Base-by-base conservation (phyloP, 2,797 vertebrate species). In the Chiroxiphia lanceolata region DNA sequence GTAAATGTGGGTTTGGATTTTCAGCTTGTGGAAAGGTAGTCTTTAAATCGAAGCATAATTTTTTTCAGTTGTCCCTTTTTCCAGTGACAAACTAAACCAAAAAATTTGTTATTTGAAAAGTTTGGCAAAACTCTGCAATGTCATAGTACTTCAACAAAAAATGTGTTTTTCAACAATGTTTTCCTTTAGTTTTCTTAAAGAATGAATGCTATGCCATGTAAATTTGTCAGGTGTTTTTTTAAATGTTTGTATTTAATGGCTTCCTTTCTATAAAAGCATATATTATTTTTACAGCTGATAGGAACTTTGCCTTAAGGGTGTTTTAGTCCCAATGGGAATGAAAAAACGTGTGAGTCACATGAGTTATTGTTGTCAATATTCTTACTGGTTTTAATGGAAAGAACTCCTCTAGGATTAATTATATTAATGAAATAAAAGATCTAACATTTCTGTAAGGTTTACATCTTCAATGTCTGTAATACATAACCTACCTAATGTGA, bases 211-310 rank as follows among this genome's bases (percentile, higher is more conserved):
- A 40, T 63, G 29, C 15, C 23, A 67, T n/a, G 67, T 60, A 81
- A 61, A 91, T 82, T 87, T 88, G n/a, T 92, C 83, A 74, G 48
- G 53, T 92, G 60, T 68, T 90, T 90, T 90, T n/a, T 87, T 60
- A 94, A 93, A 89, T 87, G 29, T 68, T 61, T 81, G 8, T 80
- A 44, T 83, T 94, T 90, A 90, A 71, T 31, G 33, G 20, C 22
- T 89, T 94, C 17, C 29, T 87, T 94, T 87, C 59, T 47, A 40
- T 65, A 80, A 89, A 87, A 70, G 5, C 38, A 50, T 76, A 3
- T 44, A 47, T 64, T 84, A 91, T 44, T 88, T 94, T 79, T 87
- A 68, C 47, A 84, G 51, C 19, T 87, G 75, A 87, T n/a, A 72
- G 8, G 26, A 84, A 59, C 65, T 91, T 86, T 42, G 6, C 21